These are phyloP conservation scores for Tor tambroides DNA, from an alignment of 2,113 vertebrate species.

Conservation along the genomic window DNA sequence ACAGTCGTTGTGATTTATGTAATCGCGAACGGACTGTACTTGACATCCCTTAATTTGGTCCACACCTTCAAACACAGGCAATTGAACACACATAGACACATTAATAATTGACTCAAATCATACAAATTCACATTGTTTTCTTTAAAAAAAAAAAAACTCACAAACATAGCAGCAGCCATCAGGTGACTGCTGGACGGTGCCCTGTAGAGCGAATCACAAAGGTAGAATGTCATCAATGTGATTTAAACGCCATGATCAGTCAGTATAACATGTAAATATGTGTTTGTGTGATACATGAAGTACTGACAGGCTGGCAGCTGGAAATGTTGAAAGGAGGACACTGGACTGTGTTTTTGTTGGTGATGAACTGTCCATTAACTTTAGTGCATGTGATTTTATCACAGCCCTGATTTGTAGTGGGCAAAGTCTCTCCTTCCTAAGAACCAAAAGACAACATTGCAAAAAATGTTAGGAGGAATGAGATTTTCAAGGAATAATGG, in stretches of 20 bases:
- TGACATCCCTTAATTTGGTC: constrained; percentile 73
- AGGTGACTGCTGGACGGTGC: constrained; percentile 78
- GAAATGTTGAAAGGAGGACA: constrained; percentile 81
- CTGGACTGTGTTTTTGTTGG: constrained; percentile 73
- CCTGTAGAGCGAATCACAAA: constrained; percentile 71
- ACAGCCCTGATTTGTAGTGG: constrained; percentile 74
- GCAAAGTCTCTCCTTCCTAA: constrained; percentile 77
- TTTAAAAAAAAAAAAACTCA: constrained; percentile 75
- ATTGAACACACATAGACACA: not conserved
- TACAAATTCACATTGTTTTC: not conserved
- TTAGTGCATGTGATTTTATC: constrained; percentile 78
- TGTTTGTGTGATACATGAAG: constrained; percentile 20
- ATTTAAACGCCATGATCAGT: not conserved
- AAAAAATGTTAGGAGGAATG: not conserved
- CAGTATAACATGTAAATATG: not conserved
- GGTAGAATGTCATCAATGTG: not conserved
- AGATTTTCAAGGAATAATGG: not conserved
- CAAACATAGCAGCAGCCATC: constrained; percentile 89
- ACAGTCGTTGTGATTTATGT: constrained; percentile 72
- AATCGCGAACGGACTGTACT: constrained; percentile 47
- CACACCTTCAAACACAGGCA: constrained; percentile 67
- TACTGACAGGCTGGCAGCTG: constrained; percentile 82
- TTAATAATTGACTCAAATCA: not conserved
- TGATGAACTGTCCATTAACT: constrained; percentile 71
- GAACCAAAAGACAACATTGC: not conserved